Evolutionary conservation across 2,888 invertebrate genomes (phyloP), one percentile per base, ranked within the genome.

Genomic region (Piscicola geometra): DNA sequence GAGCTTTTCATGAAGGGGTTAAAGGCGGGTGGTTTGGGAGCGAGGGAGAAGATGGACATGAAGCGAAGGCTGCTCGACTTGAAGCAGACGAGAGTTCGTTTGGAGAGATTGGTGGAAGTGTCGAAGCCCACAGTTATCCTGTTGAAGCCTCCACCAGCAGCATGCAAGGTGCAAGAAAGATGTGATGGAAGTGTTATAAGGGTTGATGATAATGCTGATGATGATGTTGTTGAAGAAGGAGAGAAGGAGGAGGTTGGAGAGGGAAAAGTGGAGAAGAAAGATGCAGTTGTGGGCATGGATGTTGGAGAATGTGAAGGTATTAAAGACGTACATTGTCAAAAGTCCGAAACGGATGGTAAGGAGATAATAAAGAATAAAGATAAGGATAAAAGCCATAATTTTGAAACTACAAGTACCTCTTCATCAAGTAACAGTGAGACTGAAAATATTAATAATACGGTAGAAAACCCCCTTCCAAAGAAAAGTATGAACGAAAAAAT

Each of bases 1-100:
- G 96, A 96, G 83, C 89, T 89, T 3, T 96, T 89, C 85, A 94
- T 96, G 93, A 80, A 80, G 5, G 82, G 84, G 30, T 84, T 88
- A 50, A 86, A 86, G 77, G 81, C 83, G 12, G 86, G 86, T 1
- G 77, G 75, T 28, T 82, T 85, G 81, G 87, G 87, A 80, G 85
- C 86, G 50, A 84, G 84, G 76, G 86, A 85, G n/a, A 82, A 83
- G 71, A 83, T 85, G 78, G 81, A 82, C 41, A 79, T 85, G 60
- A 86, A 86, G 78, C 80, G 84, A 36, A 89, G 89, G 76, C 88
- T 94, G 41, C 87, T 89, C 56, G 89, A 90, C 77, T 83, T 94
- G 3, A 90, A 89, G 81, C 85, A 87, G 15, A 92, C 94, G 81
- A 89, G 92, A 77, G 85, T 87, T 0, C 90, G 89, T 81, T 85